phyloP scores from a whole-genome alignment of 2,113 vertebrate species.

The Perca fluviatilis region DNA sequence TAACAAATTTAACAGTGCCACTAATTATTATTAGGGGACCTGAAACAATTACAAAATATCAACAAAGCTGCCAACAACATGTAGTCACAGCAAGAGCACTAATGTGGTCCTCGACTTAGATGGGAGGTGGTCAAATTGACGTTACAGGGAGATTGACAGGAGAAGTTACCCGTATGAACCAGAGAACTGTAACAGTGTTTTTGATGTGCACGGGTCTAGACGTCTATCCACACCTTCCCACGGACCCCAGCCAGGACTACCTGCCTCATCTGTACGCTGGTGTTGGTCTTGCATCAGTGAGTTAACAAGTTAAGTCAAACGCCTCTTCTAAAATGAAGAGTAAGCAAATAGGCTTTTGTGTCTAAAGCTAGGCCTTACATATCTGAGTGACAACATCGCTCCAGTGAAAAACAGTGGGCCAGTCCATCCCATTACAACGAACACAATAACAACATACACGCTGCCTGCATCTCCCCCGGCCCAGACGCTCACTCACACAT shows the following conservation, averaged over 20 bases:
- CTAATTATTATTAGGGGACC: too few species aligned
- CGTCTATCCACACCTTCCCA: too few species aligned
- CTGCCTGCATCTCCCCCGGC: slow-evolving; percentile 24
- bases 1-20: too few species aligned
- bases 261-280: background rate
- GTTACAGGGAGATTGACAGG: too few species aligned
- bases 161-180: too few species aligned
- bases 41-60: too few species aligned
- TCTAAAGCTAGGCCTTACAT: background rate
- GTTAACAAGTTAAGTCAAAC: background rate
- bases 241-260: background rate
- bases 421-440: slow-evolving; percentile 11
- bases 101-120: too few species aligned
- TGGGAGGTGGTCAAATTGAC: too few species aligned
- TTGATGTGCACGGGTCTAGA: background rate
- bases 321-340: slow-evolving; percentile 2
- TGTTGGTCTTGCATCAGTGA: background rate
- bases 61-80: too few species aligned
- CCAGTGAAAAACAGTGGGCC: background rate
- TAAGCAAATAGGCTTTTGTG: slow-evolving; percentile 7
- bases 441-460: slow-evolving; percentile 67
- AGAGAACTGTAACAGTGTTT: too few species aligned
- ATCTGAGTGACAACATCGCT: background rate
- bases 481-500: slow-evolving; percentile 75
- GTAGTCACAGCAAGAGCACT: too few species aligned